Percentiles rank a stretch among this genome's conserved stretches.
phyloP scores from a whole-genome alignment of 2,888 invertebrate species.

The Isotomurus palustris region DNA sequence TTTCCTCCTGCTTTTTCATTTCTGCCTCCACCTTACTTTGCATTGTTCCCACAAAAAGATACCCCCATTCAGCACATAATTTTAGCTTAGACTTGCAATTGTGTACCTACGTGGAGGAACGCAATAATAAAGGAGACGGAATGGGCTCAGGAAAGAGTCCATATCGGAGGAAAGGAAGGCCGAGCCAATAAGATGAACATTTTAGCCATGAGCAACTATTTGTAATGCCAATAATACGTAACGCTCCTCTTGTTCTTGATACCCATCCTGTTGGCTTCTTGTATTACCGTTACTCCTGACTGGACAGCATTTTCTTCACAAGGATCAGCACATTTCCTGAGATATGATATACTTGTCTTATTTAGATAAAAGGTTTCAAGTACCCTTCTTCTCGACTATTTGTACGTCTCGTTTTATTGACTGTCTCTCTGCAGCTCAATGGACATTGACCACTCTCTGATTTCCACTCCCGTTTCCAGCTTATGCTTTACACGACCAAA shows the following conservation, averaged over 20 bases:
- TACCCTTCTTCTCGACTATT: slow-evolving; percentile 27
- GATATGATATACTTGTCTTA: slow-evolving; percentile 38
- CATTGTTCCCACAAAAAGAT: too few species aligned
- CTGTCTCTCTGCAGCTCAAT: slow-evolving; percentile 27
- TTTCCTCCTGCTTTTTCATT: not conserved
- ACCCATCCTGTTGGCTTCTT: not conserved
- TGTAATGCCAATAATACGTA: slow-evolving; percentile 7
- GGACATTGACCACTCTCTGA: slow-evolving; percentile 1
- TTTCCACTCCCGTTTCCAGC: not conserved
- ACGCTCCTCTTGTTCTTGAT: not conserved
- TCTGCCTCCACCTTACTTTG: not conserved
- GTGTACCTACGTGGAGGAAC: too few species aligned
- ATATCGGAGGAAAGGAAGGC: too few species aligned
- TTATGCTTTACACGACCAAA: slow-evolving; percentile 13
- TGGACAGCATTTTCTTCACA: slow-evolving; percentile 6
- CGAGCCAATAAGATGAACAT: too few species aligned
- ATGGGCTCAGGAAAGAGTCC: too few species aligned
- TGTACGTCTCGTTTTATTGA: slow-evolving; percentile 31
- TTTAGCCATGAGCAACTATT: not conserved
- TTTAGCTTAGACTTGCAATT: too few species aligned
- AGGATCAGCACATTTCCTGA: slow-evolving; percentile 26
- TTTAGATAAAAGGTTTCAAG: slow-evolving; percentile 46
- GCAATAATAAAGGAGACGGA: too few species aligned
- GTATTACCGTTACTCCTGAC: not conserved
- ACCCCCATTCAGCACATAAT: too few species aligned